Evolutionary conservation across 23 tunicate genomes (phyloP).

Genomic region (Styela clava): DNA sequence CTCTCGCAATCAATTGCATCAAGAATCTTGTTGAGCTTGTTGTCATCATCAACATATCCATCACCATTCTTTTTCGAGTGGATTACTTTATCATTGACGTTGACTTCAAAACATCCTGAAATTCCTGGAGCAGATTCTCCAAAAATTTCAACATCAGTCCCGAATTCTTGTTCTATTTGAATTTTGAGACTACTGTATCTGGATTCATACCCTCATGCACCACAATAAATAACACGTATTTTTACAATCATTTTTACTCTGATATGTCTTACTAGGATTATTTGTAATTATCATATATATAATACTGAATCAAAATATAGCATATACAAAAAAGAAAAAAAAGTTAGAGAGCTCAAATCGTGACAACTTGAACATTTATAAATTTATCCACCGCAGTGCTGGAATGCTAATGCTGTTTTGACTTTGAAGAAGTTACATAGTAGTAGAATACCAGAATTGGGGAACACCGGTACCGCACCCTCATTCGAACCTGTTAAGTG

Average conservation of each 20-base stretch:
- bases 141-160: slow-evolving; percentile 7
- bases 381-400: too few species aligned
- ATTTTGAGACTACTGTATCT: slow-evolving; percentile 20
- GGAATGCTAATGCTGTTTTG: too few species aligned
- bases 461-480: too few species aligned
- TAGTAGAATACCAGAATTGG: too few species aligned
- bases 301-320: too few species aligned
- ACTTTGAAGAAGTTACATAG: too few species aligned
- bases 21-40: slow-evolving; percentile 58
- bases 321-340: too few species aligned
- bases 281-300: too few species aligned
- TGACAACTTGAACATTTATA: too few species aligned
- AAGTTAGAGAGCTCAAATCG: too few species aligned
- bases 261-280: too few species aligned
- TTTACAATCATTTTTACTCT: slow-evolving; percentile 37
- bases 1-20: slow-evolving; percentile 43
- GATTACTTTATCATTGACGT: slow-evolving; percentile 56
- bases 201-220: slow-evolving; percentile 75
- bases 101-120: slow-evolving; percentile 59
- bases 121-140: slow-evolving; percentile 32
- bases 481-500: too few species aligned
- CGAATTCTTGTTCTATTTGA: slow-evolving; percentile 34
- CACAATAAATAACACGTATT: slow-evolving; percentile 60
- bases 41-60: slow-evolving; percentile 71
- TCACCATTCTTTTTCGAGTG: slow-evolving; percentile 92